Percentiles rank a stretch among this genome's conserved stretches.
These are phyloP conservation scores for Ispidina picta DNA, from an alignment of 2,797 vertebrate genomes.

Conservation along the genomic window DNA sequence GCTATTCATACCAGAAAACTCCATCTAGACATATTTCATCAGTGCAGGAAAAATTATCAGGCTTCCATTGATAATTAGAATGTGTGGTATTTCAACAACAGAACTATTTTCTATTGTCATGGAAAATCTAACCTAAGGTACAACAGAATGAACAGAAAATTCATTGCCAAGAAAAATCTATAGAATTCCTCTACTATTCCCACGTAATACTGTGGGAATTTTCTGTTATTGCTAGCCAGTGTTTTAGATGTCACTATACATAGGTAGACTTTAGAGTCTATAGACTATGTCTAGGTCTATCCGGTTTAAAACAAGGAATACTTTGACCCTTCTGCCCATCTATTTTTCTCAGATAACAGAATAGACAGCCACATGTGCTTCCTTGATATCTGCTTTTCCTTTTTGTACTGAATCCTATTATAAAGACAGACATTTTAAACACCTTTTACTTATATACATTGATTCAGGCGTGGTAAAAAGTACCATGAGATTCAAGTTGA, in stretches of 20 bases:
- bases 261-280: too few relatives aligned
- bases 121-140: background rate
- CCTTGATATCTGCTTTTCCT: accelerated
- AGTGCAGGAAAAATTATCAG: background rate
- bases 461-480: background rate
- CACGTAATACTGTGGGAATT: background rate
- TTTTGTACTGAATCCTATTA: background rate
- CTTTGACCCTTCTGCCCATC: background rate
- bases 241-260: background rate
- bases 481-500: accelerated
- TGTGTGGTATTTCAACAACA: background rate
- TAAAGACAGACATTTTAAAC: background rate
- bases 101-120: background rate
- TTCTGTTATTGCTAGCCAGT: background rate
- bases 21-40: background rate
- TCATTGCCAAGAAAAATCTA: background rate
- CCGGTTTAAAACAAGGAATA: too few relatives aligned
- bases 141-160: background rate
- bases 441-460: background rate
- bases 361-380: background rate
- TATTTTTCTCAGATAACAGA: background rate
- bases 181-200: background rate
- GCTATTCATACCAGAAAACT: background rate
- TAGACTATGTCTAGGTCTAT: too few relatives aligned
- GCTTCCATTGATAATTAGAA: background rate